These are phyloP conservation scores for Indicator maculatus DNA, from an alignment of 2,113 vertebrate species.

Conservation along the genomic window DNA sequence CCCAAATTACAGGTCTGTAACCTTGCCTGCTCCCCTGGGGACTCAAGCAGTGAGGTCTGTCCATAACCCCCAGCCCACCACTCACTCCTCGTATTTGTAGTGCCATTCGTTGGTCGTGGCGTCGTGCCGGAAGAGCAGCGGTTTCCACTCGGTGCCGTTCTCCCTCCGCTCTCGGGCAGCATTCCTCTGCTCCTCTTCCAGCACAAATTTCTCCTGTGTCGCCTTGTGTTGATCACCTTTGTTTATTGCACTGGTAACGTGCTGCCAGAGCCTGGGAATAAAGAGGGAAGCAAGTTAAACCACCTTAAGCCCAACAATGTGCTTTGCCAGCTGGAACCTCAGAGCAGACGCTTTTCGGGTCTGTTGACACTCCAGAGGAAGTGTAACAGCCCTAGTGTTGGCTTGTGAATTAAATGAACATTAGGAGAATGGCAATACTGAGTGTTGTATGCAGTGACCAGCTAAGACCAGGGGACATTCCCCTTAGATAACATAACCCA, in stretches of 20 bases:
- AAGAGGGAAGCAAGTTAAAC: neutral
- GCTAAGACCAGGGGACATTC: neutral
- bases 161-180: conserved; percentile 82
- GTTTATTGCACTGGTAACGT: conserved; percentile 89
- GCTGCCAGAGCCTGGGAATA: conserved; percentile 88
- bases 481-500: neutral
- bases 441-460: neutral
- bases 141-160: conserved; percentile 74
- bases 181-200: conserved; percentile 92
- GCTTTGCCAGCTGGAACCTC: neutral
- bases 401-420: neutral
- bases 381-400: neutral
- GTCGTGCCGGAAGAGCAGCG: conserved; percentile 84
- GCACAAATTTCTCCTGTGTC: conserved; percentile 89
- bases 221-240: conserved; percentile 89
- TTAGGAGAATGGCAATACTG: neutral
- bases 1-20: neutral
- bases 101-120: conserved; percentile 82
- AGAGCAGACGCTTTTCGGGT: neutral
- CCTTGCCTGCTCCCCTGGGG: neutral
- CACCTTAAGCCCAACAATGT: neutral
- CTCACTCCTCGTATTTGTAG: conserved; percentile 90
- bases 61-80: neutral
- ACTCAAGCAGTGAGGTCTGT: neutral
- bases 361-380: neutral